Evolutionary conservation across 2,888 invertebrate genomes (phyloP).

Genomic region (Aphidoletes aphidimyza): DNA sequence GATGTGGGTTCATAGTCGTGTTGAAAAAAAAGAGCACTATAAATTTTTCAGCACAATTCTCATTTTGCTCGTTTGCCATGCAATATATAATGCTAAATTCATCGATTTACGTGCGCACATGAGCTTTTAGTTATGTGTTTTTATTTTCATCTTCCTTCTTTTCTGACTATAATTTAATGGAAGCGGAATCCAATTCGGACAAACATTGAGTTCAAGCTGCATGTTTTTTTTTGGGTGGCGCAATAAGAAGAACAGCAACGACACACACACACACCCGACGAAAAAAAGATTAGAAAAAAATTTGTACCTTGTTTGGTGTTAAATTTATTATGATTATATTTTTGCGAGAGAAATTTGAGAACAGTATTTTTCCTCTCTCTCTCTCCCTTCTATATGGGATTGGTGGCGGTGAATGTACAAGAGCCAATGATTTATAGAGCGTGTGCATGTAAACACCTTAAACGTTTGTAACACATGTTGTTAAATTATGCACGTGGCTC

Average conservation of each 20-base stretch:
- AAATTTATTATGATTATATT: constrained; percentile 49
- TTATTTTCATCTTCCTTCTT: background rate
- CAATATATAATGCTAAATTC: background rate
- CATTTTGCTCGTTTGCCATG: background rate
- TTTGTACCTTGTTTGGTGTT: constrained; percentile 30
- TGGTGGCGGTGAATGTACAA: background rate
- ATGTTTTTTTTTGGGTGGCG: no score
- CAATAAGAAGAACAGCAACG: background rate
- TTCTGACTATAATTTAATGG: no score
- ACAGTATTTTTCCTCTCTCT: no score
- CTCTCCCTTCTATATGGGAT: no score
- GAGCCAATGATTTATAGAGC: constrained; percentile 26
- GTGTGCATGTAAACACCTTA: constrained; percentile 45
- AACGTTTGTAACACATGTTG: constrained; percentile 47
- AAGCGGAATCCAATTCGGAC: no score
- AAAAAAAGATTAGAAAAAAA: constrained; percentile 12
- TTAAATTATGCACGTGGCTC: constrained; percentile 17
- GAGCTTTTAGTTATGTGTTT: constrained; percentile 24
- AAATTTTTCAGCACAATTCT: background rate
- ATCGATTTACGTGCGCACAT: constrained; percentile 33
- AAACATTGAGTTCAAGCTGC: no score
- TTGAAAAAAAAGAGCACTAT: background rate
- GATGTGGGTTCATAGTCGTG: background rate
- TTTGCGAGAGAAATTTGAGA: constrained; percentile 24
- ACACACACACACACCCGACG: no score